Evolutionary conservation across 2,888 invertebrate genomes (phyloP).

Genomic region (Melanophora roralis): DNA sequence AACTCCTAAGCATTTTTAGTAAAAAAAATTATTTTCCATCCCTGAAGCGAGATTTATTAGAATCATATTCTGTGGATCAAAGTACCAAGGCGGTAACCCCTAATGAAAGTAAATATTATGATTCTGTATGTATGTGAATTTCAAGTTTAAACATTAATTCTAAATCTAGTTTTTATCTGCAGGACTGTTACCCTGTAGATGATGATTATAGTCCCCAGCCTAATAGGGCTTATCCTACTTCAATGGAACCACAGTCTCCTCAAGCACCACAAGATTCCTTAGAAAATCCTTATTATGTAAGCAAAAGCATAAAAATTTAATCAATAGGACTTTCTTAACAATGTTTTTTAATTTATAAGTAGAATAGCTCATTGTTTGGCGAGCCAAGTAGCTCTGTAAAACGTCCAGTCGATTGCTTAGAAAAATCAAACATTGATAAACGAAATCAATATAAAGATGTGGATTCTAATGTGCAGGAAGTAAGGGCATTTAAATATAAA

Average conservation of each 20-base stretch:
- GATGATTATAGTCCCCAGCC: neutral
- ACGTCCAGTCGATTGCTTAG: neutral
- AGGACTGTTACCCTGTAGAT: neutral
- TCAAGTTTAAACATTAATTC: too few species aligned
- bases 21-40: too few species aligned
- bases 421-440: neutral
- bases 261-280: neutral
- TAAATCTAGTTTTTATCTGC: neutral
- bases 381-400: neutral
- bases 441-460: neutral
- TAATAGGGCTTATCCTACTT: neutral
- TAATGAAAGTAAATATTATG: neutral
- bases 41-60: neutral
- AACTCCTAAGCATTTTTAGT: too few species aligned
- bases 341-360: neutral
- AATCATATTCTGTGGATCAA: neutral
- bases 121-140: neutral
- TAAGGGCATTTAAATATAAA: neutral
- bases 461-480: neutral
- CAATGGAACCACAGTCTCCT: neutral
- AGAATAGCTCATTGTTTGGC: constrained; percentile 7
- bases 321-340: too few species aligned
- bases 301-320: neutral
- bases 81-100: neutral
- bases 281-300: neutral